These are phyloP conservation scores for Triops cancriformis DNA, from an alignment of 1,140 invertebrate species.

Conservation along the genomic window DNA sequence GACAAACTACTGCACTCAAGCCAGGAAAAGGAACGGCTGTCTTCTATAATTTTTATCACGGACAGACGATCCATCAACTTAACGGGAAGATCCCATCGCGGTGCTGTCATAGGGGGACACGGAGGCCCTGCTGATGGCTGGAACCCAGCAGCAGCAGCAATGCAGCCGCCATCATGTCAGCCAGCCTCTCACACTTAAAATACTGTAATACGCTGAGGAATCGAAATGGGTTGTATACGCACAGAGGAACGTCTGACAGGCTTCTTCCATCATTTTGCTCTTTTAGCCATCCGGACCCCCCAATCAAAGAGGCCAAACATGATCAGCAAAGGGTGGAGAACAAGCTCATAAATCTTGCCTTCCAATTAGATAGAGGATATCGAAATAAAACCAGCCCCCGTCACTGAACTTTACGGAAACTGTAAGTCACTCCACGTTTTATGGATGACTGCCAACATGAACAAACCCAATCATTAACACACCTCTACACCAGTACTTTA, in stretches of 20 bases:
- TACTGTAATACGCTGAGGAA: not conserved
- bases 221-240: not conserved
- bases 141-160: not conserved
- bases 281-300: not conserved
- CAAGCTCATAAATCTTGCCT: conserved; percentile 5
- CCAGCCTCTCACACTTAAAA: not conserved
- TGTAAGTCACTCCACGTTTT: conserved; percentile 2
- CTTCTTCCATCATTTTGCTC: conserved; percentile 5
- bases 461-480: conserved; percentile 10
- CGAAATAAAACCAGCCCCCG: not conserved
- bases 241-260: not conserved
- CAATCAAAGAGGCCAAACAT: not conserved
- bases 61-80: conserved; percentile 13
- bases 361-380: conserved; percentile 1
- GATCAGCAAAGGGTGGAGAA: conserved; percentile 13
- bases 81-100: conserved; percentile 2
- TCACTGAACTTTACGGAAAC: not conserved
- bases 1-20: conserved; percentile 13
- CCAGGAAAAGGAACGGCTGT: conserved; percentile 7
- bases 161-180: not conserved
- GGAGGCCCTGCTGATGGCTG: not conserved
- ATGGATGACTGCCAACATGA: not conserved
- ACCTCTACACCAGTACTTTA: not conserved
- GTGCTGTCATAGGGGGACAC: conserved; percentile 1
- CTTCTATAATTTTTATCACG: conserved; percentile 11